Conservation (phyloP, 1,140 invertebrate species). For the Pteromalus puparum region DNA sequence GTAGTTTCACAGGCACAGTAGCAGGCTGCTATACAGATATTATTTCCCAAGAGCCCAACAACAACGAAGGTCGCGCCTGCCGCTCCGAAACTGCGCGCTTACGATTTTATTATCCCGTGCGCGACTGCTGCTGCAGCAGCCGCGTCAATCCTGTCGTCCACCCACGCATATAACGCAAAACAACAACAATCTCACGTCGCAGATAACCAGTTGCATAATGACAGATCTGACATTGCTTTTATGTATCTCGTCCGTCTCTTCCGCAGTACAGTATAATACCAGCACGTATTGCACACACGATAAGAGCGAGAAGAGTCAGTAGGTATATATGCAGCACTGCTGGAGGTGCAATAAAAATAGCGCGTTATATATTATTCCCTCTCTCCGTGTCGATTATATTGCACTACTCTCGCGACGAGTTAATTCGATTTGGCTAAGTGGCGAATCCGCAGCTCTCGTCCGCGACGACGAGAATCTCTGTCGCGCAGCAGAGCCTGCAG, state of each 20-base stretch:
- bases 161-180: not conserved
- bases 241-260: not conserved
- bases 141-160: not conserved
- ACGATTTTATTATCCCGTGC: not conserved
- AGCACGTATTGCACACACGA: not conserved
- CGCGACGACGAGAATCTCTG: not conserved
- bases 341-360: not conserved
- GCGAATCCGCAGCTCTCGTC: not conserved
- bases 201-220: slow-evolving; percentile 34
- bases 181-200: slow-evolving; percentile 16
- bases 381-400: not conserved
- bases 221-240: not conserved
- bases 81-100: slow-evolving; percentile 3
- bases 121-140: no score
- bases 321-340: not conserved
- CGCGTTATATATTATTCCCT: no score
- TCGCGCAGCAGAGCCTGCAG: not conserved
- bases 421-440: slow-evolving; percentile 10
- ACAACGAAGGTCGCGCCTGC: not conserved
- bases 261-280: not conserved
- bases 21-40: not conserved
- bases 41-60: slow-evolving; percentile 1
- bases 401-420: no score
- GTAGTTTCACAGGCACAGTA: not conserved
- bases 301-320: not conserved